Percentiles rank a stretch among this genome's conserved stretches.
Evolutionary conservation across 2,888 invertebrate species (phyloP).

Genomic region (Cryptocheilus praepositus): DNA sequence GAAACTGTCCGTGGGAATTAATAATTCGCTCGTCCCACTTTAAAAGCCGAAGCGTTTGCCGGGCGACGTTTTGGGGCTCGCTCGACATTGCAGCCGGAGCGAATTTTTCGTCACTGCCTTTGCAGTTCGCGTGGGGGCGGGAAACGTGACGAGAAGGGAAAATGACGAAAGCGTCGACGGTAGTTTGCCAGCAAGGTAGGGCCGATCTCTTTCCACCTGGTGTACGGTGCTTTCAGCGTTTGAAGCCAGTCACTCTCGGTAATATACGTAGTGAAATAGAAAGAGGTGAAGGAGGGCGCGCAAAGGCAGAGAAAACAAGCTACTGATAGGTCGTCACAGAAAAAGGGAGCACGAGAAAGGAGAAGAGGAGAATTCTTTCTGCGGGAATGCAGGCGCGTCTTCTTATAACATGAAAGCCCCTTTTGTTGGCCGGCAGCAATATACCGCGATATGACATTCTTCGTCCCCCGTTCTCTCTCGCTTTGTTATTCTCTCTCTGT

Average conservation of each 20-base stretch:
- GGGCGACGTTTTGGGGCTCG: no score
- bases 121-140: constrained; percentile 6
- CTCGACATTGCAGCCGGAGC: no score
- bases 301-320: constrained; percentile 4
- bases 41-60: no score
- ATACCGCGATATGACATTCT: constrained; percentile 42
- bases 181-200: background rate
- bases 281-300: constrained; percentile 22
- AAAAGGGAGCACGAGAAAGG: constrained; percentile 7
- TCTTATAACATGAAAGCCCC: constrained; percentile 38
- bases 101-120: background rate
- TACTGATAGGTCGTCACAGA: no score
- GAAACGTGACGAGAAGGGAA: background rate
- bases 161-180: background rate
- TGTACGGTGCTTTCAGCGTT: no score
- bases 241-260: constrained; percentile 8
- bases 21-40: no score
- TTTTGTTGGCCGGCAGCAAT: constrained; percentile 42
- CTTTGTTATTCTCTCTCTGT: no score
- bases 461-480: constrained; percentile 12
- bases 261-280: constrained; percentile 21
- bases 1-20: no score
- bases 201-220: no score
- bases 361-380: constrained; percentile 32
- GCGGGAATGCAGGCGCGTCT: constrained; percentile 33